Evolutionary conservation across 2,113 vertebrate species (phyloP), one percentile per base, ranked within the genome.

Genomic region (Sarotherodon lohbergeri): DNA sequence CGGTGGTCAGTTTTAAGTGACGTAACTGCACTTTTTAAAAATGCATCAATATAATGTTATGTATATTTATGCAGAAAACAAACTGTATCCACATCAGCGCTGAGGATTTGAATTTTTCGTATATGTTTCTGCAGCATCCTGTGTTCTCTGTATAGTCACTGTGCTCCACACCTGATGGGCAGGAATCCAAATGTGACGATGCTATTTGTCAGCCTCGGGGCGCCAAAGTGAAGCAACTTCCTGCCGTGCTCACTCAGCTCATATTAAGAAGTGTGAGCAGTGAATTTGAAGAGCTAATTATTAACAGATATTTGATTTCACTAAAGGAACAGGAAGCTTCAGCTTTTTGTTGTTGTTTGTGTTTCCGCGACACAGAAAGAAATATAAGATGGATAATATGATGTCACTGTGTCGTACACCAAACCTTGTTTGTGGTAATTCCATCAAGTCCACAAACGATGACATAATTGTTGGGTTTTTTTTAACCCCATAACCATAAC

Each of bases 231-330:
- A 16, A 50, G 14, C 13, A 4, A 36, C 52, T 61, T 80, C 16
- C 9, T 36, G 55, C 39, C 27, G 11, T 3, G 6, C 66, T 52
- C 11, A 24, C n/a, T 68, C 71, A 22, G 32, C 46, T 83, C 34
- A 12, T 50, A 22, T 73, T 17, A 81, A 29, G 84, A 4, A 66
- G 56, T n/a, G 22, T 50, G 32, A 57, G 81, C 8, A 22, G n/a
- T 39, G 79, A 80, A 27, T 16, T 27, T 0, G 13, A 41, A 55
- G 55, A 63, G 73, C 50, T 81, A 43, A 87, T 84, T 54, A 84
- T 66, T 83, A n/a, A 32, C 88, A 71, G 57, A 32, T 76, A 61
- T 52, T 36, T 68, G 5, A 34, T 82, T 56, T 52, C 24, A 48
- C 43, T 54, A 59, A 39, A 43, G 10, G 2, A 50, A 29, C 59